Evolutionary conservation across 2,888 invertebrate genomes (phyloP).

Genomic region (Mythimna vitellina): DNA sequence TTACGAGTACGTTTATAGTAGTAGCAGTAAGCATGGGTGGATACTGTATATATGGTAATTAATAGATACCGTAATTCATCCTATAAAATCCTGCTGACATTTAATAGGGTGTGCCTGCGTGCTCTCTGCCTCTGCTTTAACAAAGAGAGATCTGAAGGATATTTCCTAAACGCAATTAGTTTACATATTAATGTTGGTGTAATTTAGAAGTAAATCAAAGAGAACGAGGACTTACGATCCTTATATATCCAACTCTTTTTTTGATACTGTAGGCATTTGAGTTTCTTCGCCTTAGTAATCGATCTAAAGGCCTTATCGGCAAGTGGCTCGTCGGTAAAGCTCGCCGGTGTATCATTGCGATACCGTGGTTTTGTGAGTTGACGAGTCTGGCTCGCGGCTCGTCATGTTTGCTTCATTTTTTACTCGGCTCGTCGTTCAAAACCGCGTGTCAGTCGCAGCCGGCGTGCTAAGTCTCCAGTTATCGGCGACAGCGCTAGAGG

Average conservation of each 20-base stretch:
- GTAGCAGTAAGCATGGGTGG: not conserved
- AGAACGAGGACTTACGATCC: not conserved
- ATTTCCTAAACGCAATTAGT: not conserved
- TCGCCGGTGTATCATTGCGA: too few species aligned
- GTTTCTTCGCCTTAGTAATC: too few species aligned
- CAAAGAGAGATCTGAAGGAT: not conserved
- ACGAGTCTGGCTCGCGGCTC: too few species aligned
- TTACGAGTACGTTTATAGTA: constrained; percentile 11
- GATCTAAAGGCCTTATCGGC: too few species aligned
- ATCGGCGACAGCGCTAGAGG: too few species aligned
- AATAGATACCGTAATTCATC: constrained; percentile 4
- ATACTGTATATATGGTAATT: constrained; percentile 25
- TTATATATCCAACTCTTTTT: not conserved
- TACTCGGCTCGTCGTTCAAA: too few species aligned
- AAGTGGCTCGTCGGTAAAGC: too few species aligned
- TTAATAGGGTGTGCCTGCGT: constrained; percentile 1
- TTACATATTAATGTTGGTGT: not conserved
- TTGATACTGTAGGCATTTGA: too few species aligned
- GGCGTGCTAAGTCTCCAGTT: too few species aligned
- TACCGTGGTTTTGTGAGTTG: too few species aligned
- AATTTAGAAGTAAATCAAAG: not conserved
- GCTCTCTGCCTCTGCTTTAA: not conserved
- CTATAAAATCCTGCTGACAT: constrained; percentile 1
- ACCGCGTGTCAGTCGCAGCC: too few species aligned
- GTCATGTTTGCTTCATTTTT: too few species aligned